Evolutionary conservation across 2,797 vertebrate genomes (phyloP).

Genomic region (Ptychadena robeensis): DNA sequence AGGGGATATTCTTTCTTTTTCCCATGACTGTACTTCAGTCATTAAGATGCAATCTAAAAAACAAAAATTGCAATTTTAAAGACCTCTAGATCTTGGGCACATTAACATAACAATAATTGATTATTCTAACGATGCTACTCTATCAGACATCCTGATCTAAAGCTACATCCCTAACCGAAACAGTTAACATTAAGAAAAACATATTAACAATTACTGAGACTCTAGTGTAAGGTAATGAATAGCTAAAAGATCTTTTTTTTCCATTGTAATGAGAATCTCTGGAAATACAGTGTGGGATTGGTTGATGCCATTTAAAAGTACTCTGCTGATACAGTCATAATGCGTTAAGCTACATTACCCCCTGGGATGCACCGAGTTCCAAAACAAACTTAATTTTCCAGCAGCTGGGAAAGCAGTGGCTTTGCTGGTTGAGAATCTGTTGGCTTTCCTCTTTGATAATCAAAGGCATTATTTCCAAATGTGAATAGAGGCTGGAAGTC

Average conservation of each 20-base stretch:
- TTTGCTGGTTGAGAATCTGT: constrained; percentile 14
- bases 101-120: background rate
- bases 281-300: constrained; percentile 54
- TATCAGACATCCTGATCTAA: background rate
- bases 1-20: too few relatives aligned
- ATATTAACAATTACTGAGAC: constrained; percentile 37
- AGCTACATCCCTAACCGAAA: background rate
- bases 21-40: too few relatives aligned
- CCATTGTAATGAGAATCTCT: constrained; percentile 45
- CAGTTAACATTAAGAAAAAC: constrained; percentile 13
- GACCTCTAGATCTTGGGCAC: background rate
- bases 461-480: constrained; percentile 17
- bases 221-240: constrained; percentile 48
- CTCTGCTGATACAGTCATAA: constrained; percentile 41
- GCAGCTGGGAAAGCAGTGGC: constrained; percentile 40
- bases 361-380: constrained; percentile 52
- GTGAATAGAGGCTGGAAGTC: background rate
- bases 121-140: background rate
- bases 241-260: constrained; percentile 8
- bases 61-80: too few relatives aligned
- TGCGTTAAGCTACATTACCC: constrained; percentile 47
- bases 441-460: constrained; percentile 17
- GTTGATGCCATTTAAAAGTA: constrained; percentile 52
- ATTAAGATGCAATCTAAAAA: too few relatives aligned
- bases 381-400: constrained; percentile 57